Percentiles rank a stretch among this genome's conserved stretches.
Conservation (phyloP, 2,797 vertebrate genomes). For the Rhodeus uyekii region DNA sequence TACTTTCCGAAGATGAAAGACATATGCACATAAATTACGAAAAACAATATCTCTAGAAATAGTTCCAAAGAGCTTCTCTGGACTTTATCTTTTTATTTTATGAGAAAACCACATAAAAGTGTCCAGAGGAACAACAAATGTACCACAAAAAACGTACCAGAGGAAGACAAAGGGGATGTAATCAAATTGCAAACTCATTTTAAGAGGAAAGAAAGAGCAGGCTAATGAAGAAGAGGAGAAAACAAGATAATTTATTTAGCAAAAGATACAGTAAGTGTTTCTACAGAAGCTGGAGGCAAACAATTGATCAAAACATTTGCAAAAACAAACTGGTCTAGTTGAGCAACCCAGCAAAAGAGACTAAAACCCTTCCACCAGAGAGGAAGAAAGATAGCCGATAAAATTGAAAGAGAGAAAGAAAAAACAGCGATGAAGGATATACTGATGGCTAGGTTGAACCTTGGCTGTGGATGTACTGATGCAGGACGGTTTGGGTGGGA, state of each 20-base stretch:
- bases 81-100: slow-evolving; percentile 5
- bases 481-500: slow-evolving; percentile 82
- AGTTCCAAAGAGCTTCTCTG: not conserved
- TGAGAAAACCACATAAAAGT: slow-evolving; percentile 15
- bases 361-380: slow-evolving; percentile 20
- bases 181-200: slow-evolving; percentile 37
- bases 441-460: slow-evolving; percentile 74
- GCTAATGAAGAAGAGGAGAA: slow-evolving; percentile 4
- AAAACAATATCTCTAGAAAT: not conserved
- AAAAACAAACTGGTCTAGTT: slow-evolving; percentile 24
- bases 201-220: slow-evolving; percentile 5
- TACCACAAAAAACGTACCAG: too few species aligned
- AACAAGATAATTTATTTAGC: slow-evolving; percentile 25
- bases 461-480: slow-evolving; percentile 64
- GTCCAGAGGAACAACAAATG: too few species aligned
- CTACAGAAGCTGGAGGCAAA: slow-evolving; percentile 26
- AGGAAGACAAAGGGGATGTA: slow-evolving; percentile 7
- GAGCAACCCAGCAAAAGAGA: not conserved
- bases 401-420: slow-evolving; percentile 37
- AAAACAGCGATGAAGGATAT: slow-evolving; percentile 37
- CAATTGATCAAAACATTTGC: slow-evolving; percentile 26
- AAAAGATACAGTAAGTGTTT: slow-evolving; percentile 17
- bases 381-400: slow-evolving; percentile 48
- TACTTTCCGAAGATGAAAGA: slow-evolving; percentile 18
- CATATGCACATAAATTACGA: not conserved